A percentile compares a stretch with the other conserved stretches of the same genome.
Evolutionary conservation across 1,140 invertebrate genomes (phyloP).

Genomic region (Meloidogyne floridensis): DNA sequence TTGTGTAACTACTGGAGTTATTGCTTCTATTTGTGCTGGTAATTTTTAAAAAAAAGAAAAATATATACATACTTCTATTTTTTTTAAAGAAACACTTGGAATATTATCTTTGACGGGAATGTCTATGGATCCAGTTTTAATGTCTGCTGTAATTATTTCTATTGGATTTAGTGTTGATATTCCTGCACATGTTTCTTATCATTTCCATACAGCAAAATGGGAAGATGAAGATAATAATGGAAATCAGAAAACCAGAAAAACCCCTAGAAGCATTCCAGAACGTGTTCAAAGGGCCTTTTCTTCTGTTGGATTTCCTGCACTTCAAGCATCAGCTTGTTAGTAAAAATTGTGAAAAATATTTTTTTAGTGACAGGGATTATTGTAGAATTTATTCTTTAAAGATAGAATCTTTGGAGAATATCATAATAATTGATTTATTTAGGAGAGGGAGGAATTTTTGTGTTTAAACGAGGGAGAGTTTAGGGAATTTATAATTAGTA

Average conservation of each 20-base stretch:
- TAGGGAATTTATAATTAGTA: too few species aligned
- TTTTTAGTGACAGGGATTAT: too few species aligned
- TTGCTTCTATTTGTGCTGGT: slow-evolving; percentile 66
- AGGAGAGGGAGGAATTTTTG: too few species aligned
- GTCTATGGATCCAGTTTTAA: slow-evolving; percentile 66
- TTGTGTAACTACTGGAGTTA: slow-evolving; percentile 63
- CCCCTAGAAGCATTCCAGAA: slow-evolving; percentile 6
- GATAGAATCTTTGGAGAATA: too few species aligned
- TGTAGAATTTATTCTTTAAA: too few species aligned
- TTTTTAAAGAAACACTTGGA: slow-evolving; percentile 58
- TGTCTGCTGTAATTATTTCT: slow-evolving; percentile 67
- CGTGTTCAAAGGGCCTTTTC: slow-evolving; percentile 22
- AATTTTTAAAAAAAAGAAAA: slow-evolving; percentile 33
- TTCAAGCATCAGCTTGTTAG: slow-evolving; percentile 38
- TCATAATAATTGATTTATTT: too few species aligned
- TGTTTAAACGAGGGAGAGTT: too few species aligned
- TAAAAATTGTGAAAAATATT: not conserved
- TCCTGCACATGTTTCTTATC: slow-evolving; percentile 57
- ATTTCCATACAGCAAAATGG: slow-evolving; percentile 46
- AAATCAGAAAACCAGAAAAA: slow-evolving; percentile 3
- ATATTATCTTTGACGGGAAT: slow-evolving; percentile 66
- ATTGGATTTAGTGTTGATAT: slow-evolving; percentile 66
- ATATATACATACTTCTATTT: not conserved
- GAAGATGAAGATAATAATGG: not conserved
- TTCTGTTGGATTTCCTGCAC: slow-evolving; percentile 37